These are phyloP conservation scores for Anguilla japonica DNA, from an alignment of 2,113 vertebrate genomes.

Conservation along the genomic window DNA sequence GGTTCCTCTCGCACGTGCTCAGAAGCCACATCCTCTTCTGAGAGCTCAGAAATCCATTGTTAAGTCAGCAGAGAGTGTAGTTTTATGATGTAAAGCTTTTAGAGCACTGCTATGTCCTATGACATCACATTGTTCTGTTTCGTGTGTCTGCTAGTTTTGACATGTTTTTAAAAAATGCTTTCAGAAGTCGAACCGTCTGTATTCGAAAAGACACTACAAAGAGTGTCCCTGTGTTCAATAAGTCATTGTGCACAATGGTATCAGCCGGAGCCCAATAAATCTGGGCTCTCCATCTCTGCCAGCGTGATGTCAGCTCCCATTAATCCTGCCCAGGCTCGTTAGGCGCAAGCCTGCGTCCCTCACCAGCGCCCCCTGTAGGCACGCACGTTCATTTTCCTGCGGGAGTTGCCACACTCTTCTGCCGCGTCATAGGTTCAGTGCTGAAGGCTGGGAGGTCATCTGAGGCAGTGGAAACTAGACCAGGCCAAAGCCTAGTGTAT, in stretches of 20 bases:
- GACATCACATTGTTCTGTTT: background rate
- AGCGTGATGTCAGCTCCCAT: background rate
- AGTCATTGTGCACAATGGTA: no score
- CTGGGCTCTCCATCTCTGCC: background rate
- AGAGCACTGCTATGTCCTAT: background rate
- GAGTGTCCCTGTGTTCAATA: no score
- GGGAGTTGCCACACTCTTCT: background rate
- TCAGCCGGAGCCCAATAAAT: background rate
- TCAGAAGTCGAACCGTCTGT: no score
- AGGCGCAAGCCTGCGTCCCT: background rate
- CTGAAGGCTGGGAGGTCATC: background rate
- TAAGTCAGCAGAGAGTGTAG: background rate
- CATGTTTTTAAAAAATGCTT: no score
- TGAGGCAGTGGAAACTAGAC: background rate
- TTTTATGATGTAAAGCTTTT: no score
- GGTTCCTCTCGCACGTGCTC: background rate
- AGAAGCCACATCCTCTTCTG: background rate
- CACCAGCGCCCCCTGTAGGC: background rate
- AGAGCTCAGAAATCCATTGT: background rate
- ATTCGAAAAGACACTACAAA: no score
- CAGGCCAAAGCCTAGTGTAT: no score
- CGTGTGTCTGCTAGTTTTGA: no score
- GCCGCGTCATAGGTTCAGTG: background rate
- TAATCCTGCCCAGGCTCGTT: background rate
- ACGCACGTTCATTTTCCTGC: background rate